Percentiles rank a stretch among this genome's conserved stretches.
Evolutionary conservation across 1,140 invertebrate genomes (phyloP).

Genomic region (Trachymyrmex cornetzi): DNA sequence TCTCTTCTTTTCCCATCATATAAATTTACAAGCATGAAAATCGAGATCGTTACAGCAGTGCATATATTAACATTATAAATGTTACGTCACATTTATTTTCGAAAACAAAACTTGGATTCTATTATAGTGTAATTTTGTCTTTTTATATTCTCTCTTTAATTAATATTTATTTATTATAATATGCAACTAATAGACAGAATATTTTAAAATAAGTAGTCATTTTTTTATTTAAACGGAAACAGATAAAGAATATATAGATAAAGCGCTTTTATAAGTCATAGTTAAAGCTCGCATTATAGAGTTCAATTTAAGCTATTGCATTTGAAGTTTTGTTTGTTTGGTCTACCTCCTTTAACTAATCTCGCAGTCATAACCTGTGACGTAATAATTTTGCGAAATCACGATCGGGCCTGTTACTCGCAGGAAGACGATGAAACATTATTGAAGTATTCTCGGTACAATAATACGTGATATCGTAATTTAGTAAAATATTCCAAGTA

Average conservation of each 20-base stretch:
- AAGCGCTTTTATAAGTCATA: neutral
- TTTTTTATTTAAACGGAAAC: neutral
- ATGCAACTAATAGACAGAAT: neutral
- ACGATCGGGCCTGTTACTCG: neutral
- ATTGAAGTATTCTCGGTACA: neutral
- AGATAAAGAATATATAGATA: neutral
- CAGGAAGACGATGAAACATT: neutral
- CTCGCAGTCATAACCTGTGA: conserved; percentile 25
- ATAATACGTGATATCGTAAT: neutral
- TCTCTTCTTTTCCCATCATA: conserved; percentile 36
- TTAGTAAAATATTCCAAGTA: neutral
- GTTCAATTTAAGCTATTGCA: neutral
- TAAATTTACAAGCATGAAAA: conserved; percentile 79
- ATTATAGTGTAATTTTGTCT: neutral
- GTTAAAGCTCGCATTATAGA: neutral
- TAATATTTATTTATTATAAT: neutral
- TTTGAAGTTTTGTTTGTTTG: conserved; percentile 16
- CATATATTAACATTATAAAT: neutral
- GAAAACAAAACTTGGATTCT: neutral
- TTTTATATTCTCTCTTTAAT: neutral
- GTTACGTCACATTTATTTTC: neutral
- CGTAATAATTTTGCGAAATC: conserved; percentile 48
- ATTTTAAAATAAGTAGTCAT: neutral
- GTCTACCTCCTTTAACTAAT: conserved; percentile 1
- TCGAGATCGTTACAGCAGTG: conserved; percentile 77